Base-by-base conservation (phyloP, 2,888 invertebrate species). In the Anorthoa munda region DNA sequence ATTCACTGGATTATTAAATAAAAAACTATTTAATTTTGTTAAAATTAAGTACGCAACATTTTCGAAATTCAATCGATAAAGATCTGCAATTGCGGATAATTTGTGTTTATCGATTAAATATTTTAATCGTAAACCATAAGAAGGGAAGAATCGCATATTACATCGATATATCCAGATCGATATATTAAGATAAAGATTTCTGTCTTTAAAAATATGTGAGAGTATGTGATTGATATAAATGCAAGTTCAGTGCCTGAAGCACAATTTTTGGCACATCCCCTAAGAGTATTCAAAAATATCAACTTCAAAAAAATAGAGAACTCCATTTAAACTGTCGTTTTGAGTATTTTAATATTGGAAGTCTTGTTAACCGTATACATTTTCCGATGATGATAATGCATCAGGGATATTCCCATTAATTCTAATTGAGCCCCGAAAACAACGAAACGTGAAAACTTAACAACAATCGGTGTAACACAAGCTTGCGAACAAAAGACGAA, bases 361-460 rank as follows among this genome's bases (percentile, higher is more conserved):
- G 92, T 93, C 92, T 92, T 92, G 84, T 89, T 83, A 86, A 89
- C 93, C 93, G 93, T 93, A 93, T 93, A 93, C 93, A 89, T 89
- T 91, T 89, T 88, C 79, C 83, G 84, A 86, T 87, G 87, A 79
- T 87, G 86, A 79, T 72, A 82, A 82, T 81, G 80, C 82, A 81
- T 72, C 79, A 78, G 80, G 83, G 82, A 79, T 82, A 72, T 83
- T 68, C 60, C 81, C 85, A 82, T 87, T 88, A 83, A 88, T 88
- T 86, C 87, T 88, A 90, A 86, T 89, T 89, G 89, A 90, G 89
- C 89, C 86, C 86, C 80, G 86, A 86, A 86, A 85, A 86, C 74
- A 84, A 88, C 87, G 77, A 82, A 88, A 75, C 64, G 60, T 73
- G 72, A 81, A 88, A 88, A 88, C 88, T 84, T 88, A 88, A 88